phyloP scores from a whole-genome alignment of 2,888 invertebrate species.

The Glomeris marginata region DNA sequence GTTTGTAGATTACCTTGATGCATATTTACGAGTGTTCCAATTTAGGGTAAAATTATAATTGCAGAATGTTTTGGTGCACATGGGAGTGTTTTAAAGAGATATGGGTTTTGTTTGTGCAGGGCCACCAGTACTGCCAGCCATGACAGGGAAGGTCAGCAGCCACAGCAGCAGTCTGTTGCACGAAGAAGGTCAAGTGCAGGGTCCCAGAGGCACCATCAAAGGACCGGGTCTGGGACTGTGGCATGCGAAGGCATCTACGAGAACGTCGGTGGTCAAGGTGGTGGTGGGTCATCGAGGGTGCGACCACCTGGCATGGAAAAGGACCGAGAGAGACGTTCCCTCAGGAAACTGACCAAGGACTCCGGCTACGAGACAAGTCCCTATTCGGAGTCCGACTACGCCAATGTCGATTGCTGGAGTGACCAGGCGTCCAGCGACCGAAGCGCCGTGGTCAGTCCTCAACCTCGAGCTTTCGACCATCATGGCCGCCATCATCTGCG shows the following conservation, averaged over 20 bases:
- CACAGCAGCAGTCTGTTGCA: background rate
- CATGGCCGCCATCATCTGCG: constrained; percentile 2
- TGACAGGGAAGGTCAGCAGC: background rate
- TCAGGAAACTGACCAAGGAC: constrained; percentile 24
- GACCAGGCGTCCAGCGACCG: constrained; percentile 11
- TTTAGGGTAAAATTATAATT: too few relatives aligned
- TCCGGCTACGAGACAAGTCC: constrained; percentile 24
- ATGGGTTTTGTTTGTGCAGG: too few relatives aligned
- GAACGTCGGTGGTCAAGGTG: too few relatives aligned
- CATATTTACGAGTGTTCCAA: too few relatives aligned
- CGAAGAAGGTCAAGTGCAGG: constrained; percentile 2
- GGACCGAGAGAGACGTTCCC: constrained; percentile 20
- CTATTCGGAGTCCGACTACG: constrained; percentile 14
- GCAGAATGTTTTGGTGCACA: too few relatives aligned
- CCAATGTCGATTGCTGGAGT: constrained; percentile 14
- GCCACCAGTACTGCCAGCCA: background rate
- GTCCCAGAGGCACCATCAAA: background rate
- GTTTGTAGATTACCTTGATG: too few relatives aligned
- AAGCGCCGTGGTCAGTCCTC: constrained; percentile 9
- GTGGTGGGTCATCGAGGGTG: too few relatives aligned
- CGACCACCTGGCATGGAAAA: constrained; percentile 7
- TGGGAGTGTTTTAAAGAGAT: too few relatives aligned
- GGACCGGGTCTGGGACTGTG: background rate
- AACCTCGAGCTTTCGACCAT: background rate
- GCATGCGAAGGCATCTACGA: constrained; percentile 2